Conservation (phyloP, 1,140 invertebrate genomes). For the Globodera ellingtonae region DNA sequence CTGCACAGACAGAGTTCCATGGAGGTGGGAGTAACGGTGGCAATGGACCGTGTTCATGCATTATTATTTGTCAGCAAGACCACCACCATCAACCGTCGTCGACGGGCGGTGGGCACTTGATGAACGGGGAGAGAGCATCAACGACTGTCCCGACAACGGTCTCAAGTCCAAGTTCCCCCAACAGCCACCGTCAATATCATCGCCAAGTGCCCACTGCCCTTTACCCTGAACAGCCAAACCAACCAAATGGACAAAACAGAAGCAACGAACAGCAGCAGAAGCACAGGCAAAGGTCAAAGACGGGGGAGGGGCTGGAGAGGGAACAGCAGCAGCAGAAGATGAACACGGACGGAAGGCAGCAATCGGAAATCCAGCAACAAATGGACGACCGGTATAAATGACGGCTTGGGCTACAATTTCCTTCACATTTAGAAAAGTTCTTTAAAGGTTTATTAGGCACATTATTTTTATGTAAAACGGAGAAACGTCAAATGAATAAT, state of each 20-base stretch:
- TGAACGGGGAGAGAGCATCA: slow-evolving; percentile 4
- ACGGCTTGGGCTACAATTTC: no score
- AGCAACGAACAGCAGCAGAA: background rate
- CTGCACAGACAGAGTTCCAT: slow-evolving; percentile 5
- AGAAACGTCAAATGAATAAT: no score
- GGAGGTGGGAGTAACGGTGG: background rate
- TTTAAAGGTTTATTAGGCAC: no score
- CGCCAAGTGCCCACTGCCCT: background rate
- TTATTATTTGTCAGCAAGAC: background rate
- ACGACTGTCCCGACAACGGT: background rate
- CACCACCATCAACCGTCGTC: background rate
- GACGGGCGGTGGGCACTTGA: background rate
- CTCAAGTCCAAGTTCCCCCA: background rate
- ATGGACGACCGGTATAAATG: background rate
- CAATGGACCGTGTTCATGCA: no score
- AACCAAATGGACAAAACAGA: background rate
- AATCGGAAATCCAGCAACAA: background rate
- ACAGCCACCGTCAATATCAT: background rate
- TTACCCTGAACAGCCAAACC: background rate
- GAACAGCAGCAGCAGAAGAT: background rate
- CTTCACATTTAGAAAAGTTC: no score
- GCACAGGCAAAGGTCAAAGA: background rate
- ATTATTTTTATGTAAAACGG: no score
- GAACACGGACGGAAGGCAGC: background rate
- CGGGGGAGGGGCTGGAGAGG: background rate